These are phyloP conservation scores for Sisyra nigra DNA, from an alignment of 2,888 invertebrate genomes.

Conservation along the genomic window DNA sequence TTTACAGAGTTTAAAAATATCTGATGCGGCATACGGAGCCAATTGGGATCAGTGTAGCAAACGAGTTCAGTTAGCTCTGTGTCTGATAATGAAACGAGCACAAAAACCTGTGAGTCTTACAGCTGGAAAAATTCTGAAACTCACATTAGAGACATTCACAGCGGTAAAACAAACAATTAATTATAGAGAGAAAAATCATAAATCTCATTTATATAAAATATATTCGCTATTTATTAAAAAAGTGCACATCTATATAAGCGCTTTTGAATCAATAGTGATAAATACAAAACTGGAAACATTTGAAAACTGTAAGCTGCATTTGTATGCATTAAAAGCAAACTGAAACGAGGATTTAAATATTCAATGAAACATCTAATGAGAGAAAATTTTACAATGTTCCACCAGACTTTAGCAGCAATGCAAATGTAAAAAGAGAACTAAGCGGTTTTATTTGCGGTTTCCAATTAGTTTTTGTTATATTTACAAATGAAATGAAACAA, in stretches of 20 bases:
- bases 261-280: neutral
- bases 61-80: constrained; percentile 24
- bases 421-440: too few relatives aligned
- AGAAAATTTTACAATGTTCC: too few relatives aligned
- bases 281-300: too few relatives aligned
- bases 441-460: too few relatives aligned
- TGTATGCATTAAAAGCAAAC: too few relatives aligned
- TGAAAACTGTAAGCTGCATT: too few relatives aligned
- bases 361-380: too few relatives aligned
- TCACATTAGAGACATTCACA: constrained; percentile 32
- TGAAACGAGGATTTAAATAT: too few relatives aligned
- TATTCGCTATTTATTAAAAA: neutral
- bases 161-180: constrained; percentile 22
- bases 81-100: constrained; percentile 30
- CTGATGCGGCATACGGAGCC: constrained; percentile 26
- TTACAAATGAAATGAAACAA: too few relatives aligned
- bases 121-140: constrained; percentile 29
- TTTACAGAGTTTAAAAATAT: constrained; percentile 27
- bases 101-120: constrained; percentile 30
- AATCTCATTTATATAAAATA: neutral
- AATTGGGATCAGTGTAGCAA: constrained; percentile 24
- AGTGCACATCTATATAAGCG: neutral
- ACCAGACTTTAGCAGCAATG: too few relatives aligned
- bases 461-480: too few relatives aligned
- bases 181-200: neutral